Evolutionary conservation across 2,888 invertebrate genomes (phyloP), one percentile per base, ranked within the genome.

Genomic region (Amphipoea lucens): DNA sequence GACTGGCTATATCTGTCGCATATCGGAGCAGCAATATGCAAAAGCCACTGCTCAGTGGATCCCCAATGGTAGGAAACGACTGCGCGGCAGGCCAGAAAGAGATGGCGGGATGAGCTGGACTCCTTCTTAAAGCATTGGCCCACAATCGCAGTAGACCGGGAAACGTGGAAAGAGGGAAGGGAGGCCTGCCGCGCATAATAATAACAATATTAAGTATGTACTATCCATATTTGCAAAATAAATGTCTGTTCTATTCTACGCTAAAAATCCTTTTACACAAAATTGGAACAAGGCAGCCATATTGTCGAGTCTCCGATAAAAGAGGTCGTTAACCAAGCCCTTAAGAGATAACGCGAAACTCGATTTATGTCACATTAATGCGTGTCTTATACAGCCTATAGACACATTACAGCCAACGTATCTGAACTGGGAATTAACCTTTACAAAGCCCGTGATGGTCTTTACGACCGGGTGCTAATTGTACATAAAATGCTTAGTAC

Each of bases 331-430:
- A 88, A 78, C 81, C 89, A 79, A 77, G 81, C 89, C 89, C 80
- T 79, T 82, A 82, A 51, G n/a, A 88, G 88, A 89, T 89, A 89
- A 87, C 87, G 87, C 71, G 88, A 74, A 83, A 82, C 88, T 79
- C 87, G 88, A 89, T 89, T 88, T 89, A 85, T 88, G 87, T 82
- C 88, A 84, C 89, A 88, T 89, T 88, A 89, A 89, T 88, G 83
- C 82, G 83, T 84, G 87, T 88, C 87, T 85, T 88, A 88, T 83
- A 84, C 80, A 82, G 71, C 85, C 75, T 77, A 79, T 79, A 84
- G 73, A 85, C 75, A 60, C 57, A 60, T 60, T 60, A n/a, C 11
- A 83, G 81, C 74, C 63, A 70, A 83, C 81, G 79, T 84, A 84
- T 87, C 81, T 67, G 74, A 71, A 67, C 74, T 57, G 77, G 79